Conservation (phyloP, 2,888 invertebrate genomes). For the Hydrotaea cyrtoneurina region DNA sequence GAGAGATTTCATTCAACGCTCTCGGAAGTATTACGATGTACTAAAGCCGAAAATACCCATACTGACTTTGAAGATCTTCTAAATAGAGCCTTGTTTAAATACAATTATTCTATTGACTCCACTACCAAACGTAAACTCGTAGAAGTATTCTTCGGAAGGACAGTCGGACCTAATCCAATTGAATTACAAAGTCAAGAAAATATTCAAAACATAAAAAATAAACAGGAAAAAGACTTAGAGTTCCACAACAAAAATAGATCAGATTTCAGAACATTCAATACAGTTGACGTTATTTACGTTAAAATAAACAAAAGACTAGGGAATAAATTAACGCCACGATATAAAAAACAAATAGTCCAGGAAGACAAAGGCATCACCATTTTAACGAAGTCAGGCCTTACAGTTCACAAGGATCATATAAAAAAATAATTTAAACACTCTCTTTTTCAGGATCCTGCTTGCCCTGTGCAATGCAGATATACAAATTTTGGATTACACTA, state of each 20-base stretch:
- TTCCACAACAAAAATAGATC: not conserved
- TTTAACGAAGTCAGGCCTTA: not conserved
- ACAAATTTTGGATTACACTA: not conserved
- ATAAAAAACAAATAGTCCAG: not conserved
- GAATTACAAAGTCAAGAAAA: not conserved
- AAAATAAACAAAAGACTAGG: not conserved
- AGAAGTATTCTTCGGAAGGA: conserved; percentile 37
- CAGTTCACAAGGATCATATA: not conserved
- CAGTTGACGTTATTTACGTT: not conserved
- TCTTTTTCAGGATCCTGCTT: not conserved
- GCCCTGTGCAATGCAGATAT: not conserved
- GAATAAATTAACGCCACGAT: not conserved
- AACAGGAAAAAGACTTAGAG: not conserved
- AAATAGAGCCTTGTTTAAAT: conserved; percentile 30
- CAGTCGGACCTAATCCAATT: conserved; percentile 24
- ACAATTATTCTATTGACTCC: conserved; percentile 35
- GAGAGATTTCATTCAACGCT: no score
- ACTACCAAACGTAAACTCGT: conserved; percentile 7
- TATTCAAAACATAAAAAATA: not conserved
- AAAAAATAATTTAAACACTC: not conserved
- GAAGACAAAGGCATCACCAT: not conserved
- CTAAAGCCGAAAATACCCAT: not conserved
- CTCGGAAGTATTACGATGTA: conserved; percentile 19
- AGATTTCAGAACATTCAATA: not conserved
- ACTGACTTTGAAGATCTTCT: conserved; percentile 15